Evolutionary conservation across 2,113 vertebrate species (phyloP).

Genomic region (Cyanoderma ruficeps): DNA sequence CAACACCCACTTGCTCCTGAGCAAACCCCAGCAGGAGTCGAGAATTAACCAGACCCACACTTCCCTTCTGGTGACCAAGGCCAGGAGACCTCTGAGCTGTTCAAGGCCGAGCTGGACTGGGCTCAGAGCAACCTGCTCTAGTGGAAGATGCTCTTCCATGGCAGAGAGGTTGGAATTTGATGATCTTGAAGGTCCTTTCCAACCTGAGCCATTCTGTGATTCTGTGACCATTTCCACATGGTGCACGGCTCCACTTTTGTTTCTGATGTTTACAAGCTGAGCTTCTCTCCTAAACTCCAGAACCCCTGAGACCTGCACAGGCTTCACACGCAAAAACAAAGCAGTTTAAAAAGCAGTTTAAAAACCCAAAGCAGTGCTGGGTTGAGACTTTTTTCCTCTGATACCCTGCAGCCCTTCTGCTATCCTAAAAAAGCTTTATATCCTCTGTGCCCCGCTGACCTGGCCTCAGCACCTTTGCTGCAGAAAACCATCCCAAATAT

Average conservation of each 20-base stretch:
- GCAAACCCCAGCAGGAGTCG: not conserved
- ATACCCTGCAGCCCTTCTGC: not conserved
- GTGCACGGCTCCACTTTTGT: not conserved
- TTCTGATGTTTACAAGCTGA: not conserved
- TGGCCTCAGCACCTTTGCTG: slow-evolving; percentile 6
- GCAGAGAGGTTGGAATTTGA: not conserved
- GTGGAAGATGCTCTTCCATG: not conserved
- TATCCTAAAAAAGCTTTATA: not conserved
- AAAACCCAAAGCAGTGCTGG: not conserved
- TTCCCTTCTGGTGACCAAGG: not conserved
- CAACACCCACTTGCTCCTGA: not conserved
- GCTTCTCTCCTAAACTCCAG: not conserved
- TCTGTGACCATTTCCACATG: not conserved
- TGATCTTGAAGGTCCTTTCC: not conserved
- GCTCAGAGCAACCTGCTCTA: not conserved
- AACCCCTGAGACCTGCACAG: not conserved
- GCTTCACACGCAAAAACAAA: not conserved
- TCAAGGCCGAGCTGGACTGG: not conserved
- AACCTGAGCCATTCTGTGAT: not conserved
- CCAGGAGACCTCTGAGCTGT: not conserved
- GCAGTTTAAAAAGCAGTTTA: not conserved
- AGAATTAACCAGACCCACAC: not conserved
- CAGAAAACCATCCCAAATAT: slow-evolving; percentile 23
- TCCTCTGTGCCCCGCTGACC: not conserved
- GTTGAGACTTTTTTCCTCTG: not conserved